Percentiles rank a stretch among this genome's conserved stretches.
These are phyloP conservation scores for Pseudobourletiella spinata DNA, from an alignment of 1,140 invertebrate genomes.

Conservation along the genomic window DNA sequence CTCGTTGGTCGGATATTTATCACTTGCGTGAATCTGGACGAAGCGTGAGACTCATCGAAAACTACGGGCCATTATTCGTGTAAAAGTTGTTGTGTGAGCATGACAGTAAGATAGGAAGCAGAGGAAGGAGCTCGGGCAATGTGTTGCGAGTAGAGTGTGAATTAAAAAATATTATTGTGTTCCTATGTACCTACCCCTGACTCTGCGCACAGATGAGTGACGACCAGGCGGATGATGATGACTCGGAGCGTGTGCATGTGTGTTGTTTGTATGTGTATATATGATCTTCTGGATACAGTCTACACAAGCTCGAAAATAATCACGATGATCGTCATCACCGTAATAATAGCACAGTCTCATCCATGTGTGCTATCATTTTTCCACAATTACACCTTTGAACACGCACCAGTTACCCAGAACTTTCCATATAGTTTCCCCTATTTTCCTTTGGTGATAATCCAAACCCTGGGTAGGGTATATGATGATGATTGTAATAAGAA, in stretches of 20 bases:
- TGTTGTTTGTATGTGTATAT: neutral
- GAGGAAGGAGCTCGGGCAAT: neutral
- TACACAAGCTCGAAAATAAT: no score
- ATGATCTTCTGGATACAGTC: neutral
- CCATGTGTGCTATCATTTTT: no score
- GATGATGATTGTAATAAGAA: no score
- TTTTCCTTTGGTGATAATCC: no score
- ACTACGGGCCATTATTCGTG: neutral
- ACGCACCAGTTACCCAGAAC: no score
- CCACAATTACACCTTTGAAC: no score
- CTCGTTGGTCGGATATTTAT: neutral
- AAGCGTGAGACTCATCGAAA: constrained; percentile 8
- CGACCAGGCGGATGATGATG: neutral
- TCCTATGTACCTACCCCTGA: neutral
- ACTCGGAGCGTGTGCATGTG: neutral
- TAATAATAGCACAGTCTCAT: no score
- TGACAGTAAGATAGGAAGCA: neutral
- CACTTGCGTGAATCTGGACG: constrained; percentile 8
- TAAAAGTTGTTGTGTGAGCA: neutral
- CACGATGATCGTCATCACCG: no score
- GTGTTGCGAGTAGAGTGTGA: neutral
- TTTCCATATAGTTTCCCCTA: no score
- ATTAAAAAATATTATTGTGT: neutral
- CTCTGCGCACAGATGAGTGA: no score
- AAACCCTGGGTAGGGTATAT: no score